A percentile compares a stretch with the other conserved stretches of the same genome.
These are phyloP conservation scores for Dryobates pubescens DNA, from an alignment of 2,797 vertebrate genomes.

Conservation along the genomic window DNA sequence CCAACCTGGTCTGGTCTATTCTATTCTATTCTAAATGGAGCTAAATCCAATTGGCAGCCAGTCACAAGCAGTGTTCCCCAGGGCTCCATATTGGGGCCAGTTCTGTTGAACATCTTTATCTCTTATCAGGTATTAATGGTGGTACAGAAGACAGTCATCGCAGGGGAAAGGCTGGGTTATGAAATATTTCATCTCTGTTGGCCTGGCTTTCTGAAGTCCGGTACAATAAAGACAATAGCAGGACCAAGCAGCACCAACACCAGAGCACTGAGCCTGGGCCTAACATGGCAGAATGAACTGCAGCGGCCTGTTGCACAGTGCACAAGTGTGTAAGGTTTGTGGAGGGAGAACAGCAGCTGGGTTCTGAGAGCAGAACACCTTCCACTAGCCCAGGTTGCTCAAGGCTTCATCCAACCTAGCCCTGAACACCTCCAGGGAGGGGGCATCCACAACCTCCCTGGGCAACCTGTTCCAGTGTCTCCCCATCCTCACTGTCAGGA, in stretches of 20 bases:
- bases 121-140: background rate
- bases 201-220: background rate
- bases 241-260: background rate
- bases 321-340: background rate
- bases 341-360: background rate
- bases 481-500: too few species aligned
- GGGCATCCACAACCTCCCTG: too few species aligned
- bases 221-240: background rate
- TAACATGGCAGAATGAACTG: background rate
- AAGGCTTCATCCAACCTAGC: too few species aligned
- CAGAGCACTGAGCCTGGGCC: background rate
- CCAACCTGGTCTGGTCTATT: too few species aligned
- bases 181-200: background rate
- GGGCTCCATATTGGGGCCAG: too few species aligned
- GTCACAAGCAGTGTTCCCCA: too few species aligned
- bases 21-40: too few species aligned
- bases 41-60: too few species aligned
- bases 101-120: background rate
- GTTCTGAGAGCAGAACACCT: background rate
- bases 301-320: background rate
- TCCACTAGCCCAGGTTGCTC: too few species aligned
- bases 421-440: too few species aligned
- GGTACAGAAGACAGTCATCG: background rate
- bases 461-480: too few species aligned
- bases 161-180: background rate